Conservation (phyloP, 1,140 invertebrate species). For the Brachystomella parvula region DNA sequence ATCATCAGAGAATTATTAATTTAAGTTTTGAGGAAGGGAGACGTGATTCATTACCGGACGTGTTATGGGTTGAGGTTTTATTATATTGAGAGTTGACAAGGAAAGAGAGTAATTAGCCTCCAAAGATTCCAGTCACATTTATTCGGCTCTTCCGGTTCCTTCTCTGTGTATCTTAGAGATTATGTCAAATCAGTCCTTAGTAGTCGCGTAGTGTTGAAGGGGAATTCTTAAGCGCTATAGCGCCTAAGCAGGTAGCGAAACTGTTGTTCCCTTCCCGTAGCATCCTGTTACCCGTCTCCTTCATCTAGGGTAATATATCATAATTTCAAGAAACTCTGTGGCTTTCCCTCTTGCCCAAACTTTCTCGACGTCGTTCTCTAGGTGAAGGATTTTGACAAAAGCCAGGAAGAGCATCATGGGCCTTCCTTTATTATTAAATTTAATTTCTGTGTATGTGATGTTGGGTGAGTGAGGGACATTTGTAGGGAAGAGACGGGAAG, state of each 20-base stretch:
- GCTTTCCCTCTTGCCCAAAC: background rate
- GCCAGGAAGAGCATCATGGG: background rate
- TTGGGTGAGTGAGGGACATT: background rate
- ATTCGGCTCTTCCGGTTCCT: background rate
- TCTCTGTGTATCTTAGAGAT: conserved; percentile 11
- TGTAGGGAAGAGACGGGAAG: background rate
- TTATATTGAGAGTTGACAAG: conserved; percentile 3
- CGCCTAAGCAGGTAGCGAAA: background rate
- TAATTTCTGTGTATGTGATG: conserved; percentile 8
- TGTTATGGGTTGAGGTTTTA: background rate
- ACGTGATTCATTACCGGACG: background rate
- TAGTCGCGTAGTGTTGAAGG: background rate
- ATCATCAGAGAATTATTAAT: background rate
- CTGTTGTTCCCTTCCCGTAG: background rate
- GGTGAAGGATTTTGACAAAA: conserved; percentile 4
- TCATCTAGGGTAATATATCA: background rate
- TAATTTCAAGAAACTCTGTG: conserved; percentile 1
- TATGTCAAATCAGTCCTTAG: conserved; percentile 1
- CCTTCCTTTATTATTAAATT: background rate
- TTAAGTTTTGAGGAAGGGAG: background rate
- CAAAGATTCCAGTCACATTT: conserved; percentile 9
- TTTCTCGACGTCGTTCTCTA: background rate
- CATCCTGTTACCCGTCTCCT: background rate
- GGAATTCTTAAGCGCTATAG: background rate
- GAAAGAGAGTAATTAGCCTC: conserved; percentile 2